Evolutionary conservation across 1,140 invertebrate genomes (phyloP).

Genomic region (Zeugodacus cucurbitae): DNA sequence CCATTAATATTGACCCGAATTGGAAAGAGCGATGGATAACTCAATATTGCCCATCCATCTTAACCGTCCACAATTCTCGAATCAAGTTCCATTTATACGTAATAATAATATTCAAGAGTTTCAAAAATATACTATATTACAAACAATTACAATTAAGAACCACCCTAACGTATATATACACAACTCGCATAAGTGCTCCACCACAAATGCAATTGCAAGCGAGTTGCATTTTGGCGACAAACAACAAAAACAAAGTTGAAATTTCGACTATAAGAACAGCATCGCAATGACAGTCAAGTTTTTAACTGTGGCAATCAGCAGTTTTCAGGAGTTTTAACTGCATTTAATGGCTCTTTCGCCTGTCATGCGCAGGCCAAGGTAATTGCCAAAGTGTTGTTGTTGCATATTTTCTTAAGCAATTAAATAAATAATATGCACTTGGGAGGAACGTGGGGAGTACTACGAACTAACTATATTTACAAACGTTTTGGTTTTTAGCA

Average conservation of each 20-base stretch:
- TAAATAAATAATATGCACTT: neutral
- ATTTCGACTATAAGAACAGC: neutral
- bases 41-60: no score
- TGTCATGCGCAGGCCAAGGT: neutral
- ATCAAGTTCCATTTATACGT: no score
- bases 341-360: constrained; percentile 9
- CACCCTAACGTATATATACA: neutral
- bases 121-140: no score
- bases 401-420: neutral
- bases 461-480: no score
- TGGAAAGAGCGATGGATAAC: no score
- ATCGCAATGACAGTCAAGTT: neutral
- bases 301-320: neutral
- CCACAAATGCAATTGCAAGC: neutral
- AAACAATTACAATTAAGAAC: no score
- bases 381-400: neutral
- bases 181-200: neutral
- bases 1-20: no score
- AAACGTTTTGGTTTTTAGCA: no score
- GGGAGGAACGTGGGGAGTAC: no score
- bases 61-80: no score
- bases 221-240: neutral
- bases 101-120: no score
- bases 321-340: neutral
- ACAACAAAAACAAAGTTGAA: neutral